Base-by-base conservation (phyloP, 2,888 invertebrate genomes). In the Papilio demoleus region DNA sequence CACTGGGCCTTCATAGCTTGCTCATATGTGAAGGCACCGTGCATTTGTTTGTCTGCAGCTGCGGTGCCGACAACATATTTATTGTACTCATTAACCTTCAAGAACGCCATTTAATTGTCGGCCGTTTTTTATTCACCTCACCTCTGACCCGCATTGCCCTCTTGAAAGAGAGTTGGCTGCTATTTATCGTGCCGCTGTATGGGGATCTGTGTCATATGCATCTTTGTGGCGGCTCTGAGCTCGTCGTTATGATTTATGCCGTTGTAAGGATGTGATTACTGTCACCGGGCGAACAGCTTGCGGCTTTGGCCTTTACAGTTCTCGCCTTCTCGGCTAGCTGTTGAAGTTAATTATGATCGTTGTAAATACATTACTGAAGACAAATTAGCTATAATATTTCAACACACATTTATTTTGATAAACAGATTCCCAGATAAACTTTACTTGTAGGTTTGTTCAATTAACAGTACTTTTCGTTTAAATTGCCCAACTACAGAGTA, bases 21-120 rank as follows among this genome's bases (percentile, higher is more conserved):
- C 86, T 90, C 90, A 90, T 86, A 86, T 86, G 87, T 88, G 88
- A 87, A 85, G 86, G 85, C 79, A 77, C 82, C 80, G 84, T 87
- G 87, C 89, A 87, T 90, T 90, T 90, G 87, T 92, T 89, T 88
- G 88, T 88, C 86, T 84, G 89, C 91, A 92, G 91, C 91, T 91
- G 91, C 87, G 86, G 87, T 88, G 90, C 92, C 92, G 92, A 91
- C 92, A 92, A 92, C 92, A 91, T 92, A 92, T 92, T 92, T 92
- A 92, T 92, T 90, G 89, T 91, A 86, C 92, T 92, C 92, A 92
- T 92, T 92, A 92, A 92, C 92, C 92, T 92, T 92, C 89, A 88
- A 91, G 92, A 92, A 90, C 92, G 90, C 91, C 90, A 92, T 92
- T 92, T 92, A 92, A 92, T 92, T 92, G 92, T 92, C 87, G 90